Evolutionary conservation across 2,797 vertebrate species (phyloP), one percentile per base, ranked within the genome.

Genomic region (Sebastes itinus): DNA sequence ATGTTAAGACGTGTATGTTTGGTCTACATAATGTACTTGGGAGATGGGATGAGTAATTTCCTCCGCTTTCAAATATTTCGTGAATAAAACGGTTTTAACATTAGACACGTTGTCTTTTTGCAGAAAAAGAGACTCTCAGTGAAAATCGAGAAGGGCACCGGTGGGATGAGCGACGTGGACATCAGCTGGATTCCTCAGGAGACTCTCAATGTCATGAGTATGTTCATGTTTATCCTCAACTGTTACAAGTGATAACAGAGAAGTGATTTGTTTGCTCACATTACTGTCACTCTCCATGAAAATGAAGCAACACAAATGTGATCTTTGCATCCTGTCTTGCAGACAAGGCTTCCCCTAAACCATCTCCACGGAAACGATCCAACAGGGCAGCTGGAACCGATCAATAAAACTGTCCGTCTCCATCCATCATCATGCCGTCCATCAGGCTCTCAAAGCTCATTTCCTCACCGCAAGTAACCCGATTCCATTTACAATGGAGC

Each of bases 161-260:
- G 85, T 20, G 94, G 94, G 2, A 86, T 95, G 68, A 94, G 55
- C 7, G 90, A 95, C 9, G 96, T 96, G 80, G 96, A 96, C 89
- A 96, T 96, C 90, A 96, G 95, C 94, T 96, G 96, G 96, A 95
- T 96, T 77, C 96, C 95, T 75, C 95, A 95, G 92, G 96, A 96
- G 89, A 96, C 95, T 49, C 95, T 96, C 46, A 96, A 95, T 18
- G 91, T 78, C 84, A 96, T 96, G 95, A 96, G 95, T 96, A 92
- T 12, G 93, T 82, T 81, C 55, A 23, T 49, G 66, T 72, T 72
- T 59, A 33, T 66, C 14, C 6, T 30, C 55, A 62, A 5, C 23
- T 78, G 56, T 80, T 25, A 35, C 38, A 60, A 27, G 5, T 28
- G 8, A 62, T 9, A 28, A 54, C 16, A 28, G 9, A 60, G 4